Evolutionary conservation across 2,888 invertebrate genomes (phyloP).

Genomic region (Drosophila kambysellisi): DNA sequence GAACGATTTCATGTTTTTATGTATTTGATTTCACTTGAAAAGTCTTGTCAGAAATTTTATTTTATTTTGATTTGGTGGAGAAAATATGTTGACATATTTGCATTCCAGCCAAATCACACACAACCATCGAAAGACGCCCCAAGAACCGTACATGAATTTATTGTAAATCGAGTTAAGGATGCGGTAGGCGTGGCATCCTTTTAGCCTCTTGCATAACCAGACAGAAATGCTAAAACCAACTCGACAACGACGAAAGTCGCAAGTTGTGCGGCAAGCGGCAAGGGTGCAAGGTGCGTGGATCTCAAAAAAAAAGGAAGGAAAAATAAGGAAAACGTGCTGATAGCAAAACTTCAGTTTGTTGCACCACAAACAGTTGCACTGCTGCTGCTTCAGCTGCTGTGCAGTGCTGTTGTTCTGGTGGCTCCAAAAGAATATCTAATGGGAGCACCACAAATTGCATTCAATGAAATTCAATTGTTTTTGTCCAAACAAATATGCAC

Average conservation of each 20-base stretch:
- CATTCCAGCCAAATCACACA: conserved; percentile 16
- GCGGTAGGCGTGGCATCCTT: conserved; percentile 41
- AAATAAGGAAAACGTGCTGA: conserved; percentile 60
- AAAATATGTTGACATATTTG: conserved; percentile 32
- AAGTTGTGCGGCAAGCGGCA: neutral
- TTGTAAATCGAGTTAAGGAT: conserved; percentile 56
- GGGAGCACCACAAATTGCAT: conserved; percentile 62
- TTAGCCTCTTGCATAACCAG: conserved; percentile 49
- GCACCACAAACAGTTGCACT: conserved; percentile 32
- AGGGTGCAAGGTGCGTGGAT: neutral
- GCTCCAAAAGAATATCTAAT: conserved; percentile 76
- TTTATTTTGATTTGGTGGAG: conserved; percentile 23
- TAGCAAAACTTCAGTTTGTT: conserved; percentile 49
- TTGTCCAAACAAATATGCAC: conserved; percentile 21
- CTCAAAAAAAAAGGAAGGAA: neutral
- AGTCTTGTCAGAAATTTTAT: conserved; percentile 6
- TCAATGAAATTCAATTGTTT: conserved; percentile 73
- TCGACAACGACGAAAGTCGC: conserved; percentile 24
- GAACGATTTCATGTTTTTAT: neutral
- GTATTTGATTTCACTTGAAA: conserved; percentile 8
- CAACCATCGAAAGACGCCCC: neutral
- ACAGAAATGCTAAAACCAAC: conserved; percentile 53
- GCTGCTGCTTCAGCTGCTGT: neutral
- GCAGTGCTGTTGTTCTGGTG: conserved; percentile 17
- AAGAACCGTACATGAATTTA: conserved; percentile 46